Evolutionary conservation across 2,113 vertebrate genomes (phyloP).

Genomic region (Orycteropus afer): DNA sequence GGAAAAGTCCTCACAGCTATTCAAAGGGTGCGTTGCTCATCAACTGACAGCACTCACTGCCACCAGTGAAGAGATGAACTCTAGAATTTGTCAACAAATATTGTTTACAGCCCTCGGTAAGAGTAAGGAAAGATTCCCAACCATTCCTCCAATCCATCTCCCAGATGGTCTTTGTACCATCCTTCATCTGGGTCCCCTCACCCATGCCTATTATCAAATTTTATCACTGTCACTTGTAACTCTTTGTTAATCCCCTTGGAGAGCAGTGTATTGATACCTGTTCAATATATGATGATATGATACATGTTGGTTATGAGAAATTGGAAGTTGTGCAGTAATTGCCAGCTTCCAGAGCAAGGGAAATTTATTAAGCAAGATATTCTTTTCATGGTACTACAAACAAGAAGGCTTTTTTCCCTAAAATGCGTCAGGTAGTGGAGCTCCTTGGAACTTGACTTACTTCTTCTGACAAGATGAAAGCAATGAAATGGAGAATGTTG

Average conservation of each 20-base stretch:
- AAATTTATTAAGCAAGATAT: neutral
- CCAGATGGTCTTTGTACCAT: neutral
- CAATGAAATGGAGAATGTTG: neutral
- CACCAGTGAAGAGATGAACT: neutral
- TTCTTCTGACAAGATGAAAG: neutral
- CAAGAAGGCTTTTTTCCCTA: neutral
- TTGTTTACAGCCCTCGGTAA: neutral
- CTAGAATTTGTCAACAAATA: neutral
- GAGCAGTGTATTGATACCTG: neutral
- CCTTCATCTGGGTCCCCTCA: neutral
- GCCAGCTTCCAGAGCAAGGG: neutral
- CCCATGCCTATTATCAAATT: neutral
- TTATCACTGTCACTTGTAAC: conserved; percentile 14
- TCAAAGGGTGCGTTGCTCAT: neutral
- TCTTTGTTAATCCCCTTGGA: conserved; percentile 33
- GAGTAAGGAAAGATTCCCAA: neutral
- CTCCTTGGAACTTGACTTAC: neutral
- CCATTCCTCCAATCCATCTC: neutral
- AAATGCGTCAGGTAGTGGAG: neutral
- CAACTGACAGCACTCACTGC: neutral
- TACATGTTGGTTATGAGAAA: conserved; percentile 22
- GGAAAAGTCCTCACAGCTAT: neutral
- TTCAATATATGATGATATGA: neutral
- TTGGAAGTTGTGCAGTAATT: conserved; percentile 36
- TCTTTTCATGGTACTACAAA: neutral